Evolutionary conservation across 2,888 invertebrate genomes (phyloP).

Genomic region (Hipparchia semele): DNA sequence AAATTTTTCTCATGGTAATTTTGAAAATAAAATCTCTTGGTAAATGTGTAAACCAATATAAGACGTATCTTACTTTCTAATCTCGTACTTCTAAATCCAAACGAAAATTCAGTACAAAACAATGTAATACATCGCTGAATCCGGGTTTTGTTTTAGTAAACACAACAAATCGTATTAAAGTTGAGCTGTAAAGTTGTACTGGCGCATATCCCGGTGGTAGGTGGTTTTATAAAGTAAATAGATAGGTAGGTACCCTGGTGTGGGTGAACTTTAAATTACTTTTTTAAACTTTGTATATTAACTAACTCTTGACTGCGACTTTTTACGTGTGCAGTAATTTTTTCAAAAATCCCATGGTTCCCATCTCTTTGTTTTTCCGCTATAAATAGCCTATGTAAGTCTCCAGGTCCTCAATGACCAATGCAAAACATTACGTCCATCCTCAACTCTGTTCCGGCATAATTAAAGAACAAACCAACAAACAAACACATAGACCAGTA

Average conservation of each 20-base stretch:
- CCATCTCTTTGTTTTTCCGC: no score
- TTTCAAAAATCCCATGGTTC: no score
- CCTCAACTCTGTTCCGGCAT: no score
- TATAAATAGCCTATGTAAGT: no score
- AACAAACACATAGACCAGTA: no score
- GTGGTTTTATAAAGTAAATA: conserved; percentile 8
- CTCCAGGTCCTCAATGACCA: no score
- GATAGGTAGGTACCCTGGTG: neutral
- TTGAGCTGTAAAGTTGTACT: conserved; percentile 62
- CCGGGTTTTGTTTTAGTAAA: conserved; percentile 66
- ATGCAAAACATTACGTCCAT: no score
- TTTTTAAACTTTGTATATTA: neutral
- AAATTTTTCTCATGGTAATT: no score
- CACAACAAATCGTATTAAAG: conserved; percentile 73
- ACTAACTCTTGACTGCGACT: no score
- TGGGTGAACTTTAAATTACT: neutral
- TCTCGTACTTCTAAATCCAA: conserved; percentile 21
- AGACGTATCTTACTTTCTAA: conserved; percentile 14
- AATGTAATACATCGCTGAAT: conserved; percentile 36
- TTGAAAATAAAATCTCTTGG: no score
- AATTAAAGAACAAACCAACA: no score
- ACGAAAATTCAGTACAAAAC: conserved; percentile 25
- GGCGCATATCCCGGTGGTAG: conserved; percentile 46
- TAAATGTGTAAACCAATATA: neutral
- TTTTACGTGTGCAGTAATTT: no score